Evolutionary conservation across 1,140 invertebrate species (phyloP), one percentile per base, ranked within the genome.

Genomic region (Trichomalopsis sarcophagae): DNA sequence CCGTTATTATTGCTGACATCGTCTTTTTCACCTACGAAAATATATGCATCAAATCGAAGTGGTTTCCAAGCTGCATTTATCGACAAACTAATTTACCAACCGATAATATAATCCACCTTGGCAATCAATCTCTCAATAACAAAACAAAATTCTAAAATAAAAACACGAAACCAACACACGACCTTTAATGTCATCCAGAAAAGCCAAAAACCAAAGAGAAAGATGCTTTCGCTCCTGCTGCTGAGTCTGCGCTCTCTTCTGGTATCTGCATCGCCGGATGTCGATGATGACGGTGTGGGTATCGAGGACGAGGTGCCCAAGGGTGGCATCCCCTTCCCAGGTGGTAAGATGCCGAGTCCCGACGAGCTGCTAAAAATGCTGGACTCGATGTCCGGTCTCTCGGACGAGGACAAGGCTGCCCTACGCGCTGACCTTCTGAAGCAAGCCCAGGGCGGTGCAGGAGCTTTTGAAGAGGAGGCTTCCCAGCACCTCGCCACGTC

Each of bases 301-400:
- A 69, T 69, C 23, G 77, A 81, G 44, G 79, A 73, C 17, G 81
- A 62, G 33, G 17, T 21, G 33, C 10, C 62, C 11, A 13, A 13
- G 3, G 44, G 68, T 7, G 68, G 21, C 11, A 6, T 17, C 1
- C 33, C 21, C 17, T 79, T 86, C 62, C 82, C 86, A 9, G 85
- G 87, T 11, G 80, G 87, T 10, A 88, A 93, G 87, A 88, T 93
- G 87, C 94, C 94, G 14, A 92, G 93, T 4, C 88, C 92, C 2
- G 94, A 95, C 74, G 92, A 95, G 62, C 88, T 95, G 0, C 87
- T 95, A 81, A 93, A 94, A n/a, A 90, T 95, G 89, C 88, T 95
- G 44, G 93, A 95, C 62, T 88, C 91, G 0, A 91, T 95, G 86
- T 88, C 89, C 9, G 94, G 93, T 1, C 88, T 95, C 17, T 90